A percentile compares a stretch with the other conserved stretches of the same genome.
These are phyloP conservation scores for Tetrax tetrax DNA, from an alignment of 2,113 vertebrate species.

Conservation along the genomic window DNA sequence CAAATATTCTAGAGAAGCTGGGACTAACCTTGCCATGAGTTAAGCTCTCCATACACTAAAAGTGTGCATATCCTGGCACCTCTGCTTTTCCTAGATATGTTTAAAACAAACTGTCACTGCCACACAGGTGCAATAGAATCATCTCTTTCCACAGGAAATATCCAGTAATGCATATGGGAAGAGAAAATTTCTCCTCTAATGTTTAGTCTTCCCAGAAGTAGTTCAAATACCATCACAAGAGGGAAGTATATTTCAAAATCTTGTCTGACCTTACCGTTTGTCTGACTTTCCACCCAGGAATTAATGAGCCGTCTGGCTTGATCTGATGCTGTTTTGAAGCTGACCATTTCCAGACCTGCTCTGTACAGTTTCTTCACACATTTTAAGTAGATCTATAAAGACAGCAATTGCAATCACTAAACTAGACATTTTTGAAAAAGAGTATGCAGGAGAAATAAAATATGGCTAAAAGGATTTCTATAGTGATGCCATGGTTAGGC, in stretches of 20 bases:
- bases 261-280: slow-evolving; percentile 75
- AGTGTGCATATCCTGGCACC: neutral
- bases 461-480: neutral
- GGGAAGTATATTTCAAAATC: neutral
- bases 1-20: neutral
- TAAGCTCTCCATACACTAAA: neutral
- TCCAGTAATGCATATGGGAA: neutral
- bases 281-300: slow-evolving; percentile 87
- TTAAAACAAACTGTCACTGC: neutral
- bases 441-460: neutral
- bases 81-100: neutral
- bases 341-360: slow-evolving; percentile 81
- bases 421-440: neutral
- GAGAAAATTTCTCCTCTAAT: neutral
- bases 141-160: neutral
- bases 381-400: slow-evolving; percentile 80
- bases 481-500: neutral
- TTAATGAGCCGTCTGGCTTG: slow-evolving; percentile 84
- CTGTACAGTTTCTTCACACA: slow-evolving; percentile 83
- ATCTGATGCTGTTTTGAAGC: slow-evolving; percentile 82
- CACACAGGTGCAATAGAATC: neutral
- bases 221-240: neutral
- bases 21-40: neutral
- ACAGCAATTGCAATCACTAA: neutral
- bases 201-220: neutral